Evolutionary conservation across 2,113 vertebrate species (phyloP), one percentile per base, ranked within the genome.

Genomic region (Okapia johnstoni): DNA sequence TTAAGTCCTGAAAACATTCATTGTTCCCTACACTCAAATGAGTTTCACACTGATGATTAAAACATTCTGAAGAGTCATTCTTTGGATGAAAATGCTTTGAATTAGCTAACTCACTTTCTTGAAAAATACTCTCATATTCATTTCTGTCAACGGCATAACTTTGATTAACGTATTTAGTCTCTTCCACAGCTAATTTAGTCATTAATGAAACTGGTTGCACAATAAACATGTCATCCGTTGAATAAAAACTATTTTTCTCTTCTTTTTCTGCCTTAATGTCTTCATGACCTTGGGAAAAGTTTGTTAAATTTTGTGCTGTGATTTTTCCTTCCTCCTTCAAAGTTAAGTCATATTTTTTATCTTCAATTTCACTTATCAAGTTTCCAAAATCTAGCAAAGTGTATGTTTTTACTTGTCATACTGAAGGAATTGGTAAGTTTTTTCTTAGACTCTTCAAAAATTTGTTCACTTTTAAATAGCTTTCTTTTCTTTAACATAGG

Each of bases 31-130:
- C 0, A 2, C 94, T 97, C 90, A 98, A 98, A 96, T 85, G 80
- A 91, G 87, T 96, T 98, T 98, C 98, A 97, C 99, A 97, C 54
- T 98, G 97, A 77, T 97, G 66, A 96, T 98, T 89, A 98, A 96
- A 90, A 88, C 92, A 90, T 94, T 97, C 98, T 98, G 95, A 63
- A 97, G 93, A 95, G 92, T 98, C 96, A 43, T 98, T 97, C 94
- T 98, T 98, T 97, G 96, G 98, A 98, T 98, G 28, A 97, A 97
- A 98, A 93, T 80, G 55, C 48, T 93, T 96, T 98, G 97, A 98
- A 98, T 97, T 94, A 77, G 83, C 60, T 93, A 96, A 90, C 66
- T 92, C 54, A 26, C 9, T 96, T 93, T 94, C 93, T 97, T 98
- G 97, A 93, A 98, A 97, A 98, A 87, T 83, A 92, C n/a, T 90